A percentile compares a stretch with the other conserved stretches of the same genome.
Evolutionary conservation across 1,140 invertebrate genomes (phyloP).

Genomic region (Conus betulinus): DNA sequence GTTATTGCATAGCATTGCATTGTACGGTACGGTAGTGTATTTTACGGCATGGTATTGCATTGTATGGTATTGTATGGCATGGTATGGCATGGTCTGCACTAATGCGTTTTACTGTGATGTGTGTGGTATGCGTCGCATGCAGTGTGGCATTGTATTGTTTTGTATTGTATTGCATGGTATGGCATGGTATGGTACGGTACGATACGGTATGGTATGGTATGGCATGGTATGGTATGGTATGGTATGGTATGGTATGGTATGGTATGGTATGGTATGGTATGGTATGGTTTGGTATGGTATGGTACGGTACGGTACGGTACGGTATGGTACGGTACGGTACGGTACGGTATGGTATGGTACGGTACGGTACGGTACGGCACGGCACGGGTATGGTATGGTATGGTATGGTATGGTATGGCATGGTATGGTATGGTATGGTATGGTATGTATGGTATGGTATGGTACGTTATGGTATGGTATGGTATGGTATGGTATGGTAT

Average conservation of each 20-base stretch:
- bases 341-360: conserved; percentile 52
- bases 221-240: neutral
- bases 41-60: neutral
- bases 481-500: neutral
- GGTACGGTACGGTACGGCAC: conserved; percentile 1
- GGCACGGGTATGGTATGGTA: neutral
- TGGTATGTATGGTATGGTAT: conserved; percentile 45
- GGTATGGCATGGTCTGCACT: too few relatives aligned
- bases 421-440: conserved; percentile 10
- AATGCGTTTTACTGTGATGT: too few relatives aligned
- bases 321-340: conserved; percentile 21
- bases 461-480: conserved; percentile 1
- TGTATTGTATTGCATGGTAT: too few relatives aligned
- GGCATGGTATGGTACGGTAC: too few relatives aligned
- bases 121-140: too few relatives aligned
- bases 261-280: neutral
- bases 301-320: neutral
- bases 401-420: conserved; percentile 3
- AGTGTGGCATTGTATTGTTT: too few relatives aligned
- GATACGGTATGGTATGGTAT: too few relatives aligned
- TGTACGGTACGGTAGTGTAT: neutral
- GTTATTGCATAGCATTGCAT: neutral
- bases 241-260: neutral
- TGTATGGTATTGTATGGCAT: neutral
- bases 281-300: neutral